These are phyloP conservation scores for Euschistus heros DNA, from an alignment of 1,140 invertebrate genomes.

Conservation along the genomic window DNA sequence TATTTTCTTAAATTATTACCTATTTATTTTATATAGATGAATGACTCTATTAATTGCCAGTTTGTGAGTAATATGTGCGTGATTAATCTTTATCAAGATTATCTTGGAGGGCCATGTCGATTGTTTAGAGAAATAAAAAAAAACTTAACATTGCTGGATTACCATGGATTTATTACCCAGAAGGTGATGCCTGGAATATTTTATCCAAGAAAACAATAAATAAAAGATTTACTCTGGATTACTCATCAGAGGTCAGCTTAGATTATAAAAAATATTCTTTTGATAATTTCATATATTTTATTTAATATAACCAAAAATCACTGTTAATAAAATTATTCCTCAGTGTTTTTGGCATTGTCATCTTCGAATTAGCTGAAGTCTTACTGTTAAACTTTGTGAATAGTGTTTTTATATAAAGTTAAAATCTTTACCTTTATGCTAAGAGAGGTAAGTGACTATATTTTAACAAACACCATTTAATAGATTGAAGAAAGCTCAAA, in stretches of 20 bases:
- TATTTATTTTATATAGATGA: slow-evolving; percentile 41
- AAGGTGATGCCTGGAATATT: slow-evolving; percentile 38
- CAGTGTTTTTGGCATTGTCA: background rate
- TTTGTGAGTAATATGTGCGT: slow-evolving; percentile 58
- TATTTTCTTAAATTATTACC: no score
- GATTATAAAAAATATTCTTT: slow-evolving; percentile 2
- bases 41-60: slow-evolving; percentile 49
- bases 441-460: no score
- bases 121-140: slow-evolving; percentile 38
- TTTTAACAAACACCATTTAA: no score
- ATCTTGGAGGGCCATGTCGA: slow-evolving; percentile 38
- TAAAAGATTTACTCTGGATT: slow-evolving; percentile 41
- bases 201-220: slow-evolving; percentile 41
- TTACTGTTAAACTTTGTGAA: no score
- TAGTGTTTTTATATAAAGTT: no score
- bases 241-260: slow-evolving; percentile 34
- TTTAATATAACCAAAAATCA: background rate
- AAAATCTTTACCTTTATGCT: no score
- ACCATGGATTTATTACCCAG: slow-evolving; percentile 47
- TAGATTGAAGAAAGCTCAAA: no score
- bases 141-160: slow-evolving; percentile 34
- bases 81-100: slow-evolving; percentile 44
- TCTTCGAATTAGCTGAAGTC: no score
- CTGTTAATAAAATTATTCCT: background rate
- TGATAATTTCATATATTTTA: background rate